Evolutionary conservation across 2,797 vertebrate genomes (phyloP).

Genomic region (Parauchenoglanis ngamensis): DNA sequence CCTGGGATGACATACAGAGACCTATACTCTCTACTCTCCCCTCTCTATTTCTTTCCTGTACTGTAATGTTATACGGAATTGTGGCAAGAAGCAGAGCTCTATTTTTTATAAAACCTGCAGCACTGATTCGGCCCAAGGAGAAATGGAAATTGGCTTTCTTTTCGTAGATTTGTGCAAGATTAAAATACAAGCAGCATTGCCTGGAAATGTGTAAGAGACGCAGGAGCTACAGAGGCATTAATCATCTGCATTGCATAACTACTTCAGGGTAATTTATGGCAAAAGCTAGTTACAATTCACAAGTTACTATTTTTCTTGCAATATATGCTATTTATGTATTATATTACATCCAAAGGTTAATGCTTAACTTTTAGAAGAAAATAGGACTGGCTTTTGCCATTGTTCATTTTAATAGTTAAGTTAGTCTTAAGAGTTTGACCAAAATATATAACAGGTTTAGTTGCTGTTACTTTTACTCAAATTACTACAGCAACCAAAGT

Average conservation of each 20-base stretch:
- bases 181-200: slow-evolving; percentile 43
- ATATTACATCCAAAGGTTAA: slow-evolving; percentile 19
- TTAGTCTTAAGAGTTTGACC: neutral
- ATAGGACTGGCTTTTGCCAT: slow-evolving; percentile 45
- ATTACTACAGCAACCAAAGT: neutral
- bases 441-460: neutral
- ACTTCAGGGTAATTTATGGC: neutral
- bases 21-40: neutral
- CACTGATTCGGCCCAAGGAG: slow-evolving; percentile 34
- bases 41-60: slow-evolving; percentile 10
- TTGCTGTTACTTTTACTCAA: neutral
- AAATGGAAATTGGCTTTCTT: slow-evolving; percentile 41
- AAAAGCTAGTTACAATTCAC: neutral
- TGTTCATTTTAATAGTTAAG: neutral
- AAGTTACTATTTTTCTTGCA: neutral
- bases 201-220: slow-evolving; percentile 12
- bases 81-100: slow-evolving; percentile 9
- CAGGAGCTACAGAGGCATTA: slow-evolving; percentile 26
- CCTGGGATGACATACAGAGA: slow-evolving; percentile 17
- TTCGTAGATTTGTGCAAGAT: slow-evolving; percentile 44
- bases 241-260: neutral
- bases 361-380: slow-evolving; percentile 32
- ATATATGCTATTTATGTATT: neutral
- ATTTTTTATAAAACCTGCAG: slow-evolving; percentile 23
- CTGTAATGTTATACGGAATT: slow-evolving; percentile 24